Percentiles rank a stretch among this genome's conserved stretches.
These are phyloP conservation scores for Parnassius orleans DNA, from an alignment of 2,888 invertebrate genomes.

Conservation along the genomic window DNA sequence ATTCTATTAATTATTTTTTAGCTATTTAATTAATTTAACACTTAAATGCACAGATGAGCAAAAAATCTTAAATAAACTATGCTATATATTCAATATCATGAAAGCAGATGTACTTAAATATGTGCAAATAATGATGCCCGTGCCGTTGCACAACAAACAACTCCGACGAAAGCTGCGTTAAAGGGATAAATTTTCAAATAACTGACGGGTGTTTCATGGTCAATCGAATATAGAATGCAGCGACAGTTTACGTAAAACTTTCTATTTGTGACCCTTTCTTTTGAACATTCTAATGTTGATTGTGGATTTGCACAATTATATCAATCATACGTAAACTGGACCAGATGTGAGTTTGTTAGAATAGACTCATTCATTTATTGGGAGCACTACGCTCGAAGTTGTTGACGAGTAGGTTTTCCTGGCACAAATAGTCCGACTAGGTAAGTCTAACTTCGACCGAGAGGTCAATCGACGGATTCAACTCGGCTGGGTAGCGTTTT, in stretches of 20 bases:
- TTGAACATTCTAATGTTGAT: conserved; percentile 38
- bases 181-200: conserved; percentile 16
- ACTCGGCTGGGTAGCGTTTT: too few species aligned
- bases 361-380: too few species aligned
- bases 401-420: too few species aligned
- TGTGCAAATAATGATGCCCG: conserved; percentile 32
- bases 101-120: conserved; percentile 9
- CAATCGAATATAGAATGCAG: conserved; percentile 42
- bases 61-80: too few species aligned
- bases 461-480: too few species aligned
- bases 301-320: conserved; percentile 38
- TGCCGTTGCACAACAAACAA: conserved; percentile 39
- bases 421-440: too few species aligned
- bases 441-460: too few species aligned
- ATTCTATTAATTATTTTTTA: too few species aligned
- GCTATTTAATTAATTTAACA: too few species aligned
- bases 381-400: too few species aligned
- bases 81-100: background rate
- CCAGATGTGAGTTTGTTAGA: conserved; percentile 45
- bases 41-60: too few species aligned
- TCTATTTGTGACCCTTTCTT: conserved; percentile 55
- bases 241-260: conserved; percentile 46
- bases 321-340: conserved; percentile 41
- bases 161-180: conserved; percentile 46
- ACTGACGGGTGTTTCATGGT: conserved; percentile 39